phyloP scores from a whole-genome alignment of 2,113 vertebrate genomes.

The Oncorhynchus nerka region DNA sequence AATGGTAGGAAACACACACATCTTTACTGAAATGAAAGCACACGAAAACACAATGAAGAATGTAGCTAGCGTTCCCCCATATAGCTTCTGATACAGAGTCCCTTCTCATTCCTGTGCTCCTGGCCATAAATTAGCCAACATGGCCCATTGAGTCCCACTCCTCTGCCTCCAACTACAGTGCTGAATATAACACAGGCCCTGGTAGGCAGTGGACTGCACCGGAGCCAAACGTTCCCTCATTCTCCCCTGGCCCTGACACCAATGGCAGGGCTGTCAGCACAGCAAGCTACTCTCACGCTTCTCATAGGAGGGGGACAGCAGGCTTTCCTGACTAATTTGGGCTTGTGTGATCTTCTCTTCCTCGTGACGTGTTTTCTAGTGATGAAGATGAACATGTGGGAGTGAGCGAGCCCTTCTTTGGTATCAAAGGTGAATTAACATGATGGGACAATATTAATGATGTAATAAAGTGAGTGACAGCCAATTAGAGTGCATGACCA shows the following conservation, averaged over 20 bases:
- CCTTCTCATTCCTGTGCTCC: neutral
- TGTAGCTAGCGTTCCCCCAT: neutral
- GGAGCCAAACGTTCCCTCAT: neutral
- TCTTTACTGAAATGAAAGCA: too few species aligned
- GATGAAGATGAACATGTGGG: neutral
- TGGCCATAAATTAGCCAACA: neutral
- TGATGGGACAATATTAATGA: slow-evolving; percentile 29
- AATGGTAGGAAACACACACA: neutral
- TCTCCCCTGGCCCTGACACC: neutral
- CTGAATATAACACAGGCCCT: neutral
- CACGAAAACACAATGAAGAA: too few species aligned
- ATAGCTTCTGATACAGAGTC: neutral
- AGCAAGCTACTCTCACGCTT: neutral
- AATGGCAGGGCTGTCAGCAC: neutral
- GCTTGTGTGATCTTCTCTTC: neutral
- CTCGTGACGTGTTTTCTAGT: neutral
- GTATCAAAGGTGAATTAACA: neutral
- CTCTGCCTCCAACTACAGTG: neutral
- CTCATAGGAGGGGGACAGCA: neutral
- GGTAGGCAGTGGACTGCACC: neutral
- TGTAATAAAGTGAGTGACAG: slow-evolving; percentile 45
- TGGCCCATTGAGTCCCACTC: neutral
- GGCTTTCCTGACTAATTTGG: neutral
- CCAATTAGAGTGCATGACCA: slow-evolving; percentile 61
- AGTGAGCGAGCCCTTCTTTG: neutral